Conservation (phyloP, 2,113 vertebrate species). For the Psettodes erumei region DNA sequence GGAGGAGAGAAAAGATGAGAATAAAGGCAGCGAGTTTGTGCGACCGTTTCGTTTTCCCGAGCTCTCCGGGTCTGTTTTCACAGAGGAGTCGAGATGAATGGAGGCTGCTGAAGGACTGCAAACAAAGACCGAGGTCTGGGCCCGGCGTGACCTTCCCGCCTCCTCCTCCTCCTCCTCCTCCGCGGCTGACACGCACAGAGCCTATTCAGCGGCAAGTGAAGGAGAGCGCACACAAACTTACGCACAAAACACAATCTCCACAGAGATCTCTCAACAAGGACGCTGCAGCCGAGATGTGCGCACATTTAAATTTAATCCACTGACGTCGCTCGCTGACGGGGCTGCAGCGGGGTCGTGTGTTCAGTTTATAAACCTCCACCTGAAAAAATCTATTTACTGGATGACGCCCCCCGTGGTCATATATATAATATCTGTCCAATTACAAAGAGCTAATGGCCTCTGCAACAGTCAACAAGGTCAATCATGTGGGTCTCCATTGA, state of each 20-base stretch:
- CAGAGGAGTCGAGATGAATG: conserved; percentile 34
- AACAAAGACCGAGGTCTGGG: conserved; percentile 33
- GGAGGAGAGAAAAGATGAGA: conserved; percentile 2
- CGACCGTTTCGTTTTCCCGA: conserved; percentile 47
- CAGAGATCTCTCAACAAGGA: neutral
- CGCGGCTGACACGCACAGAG: neutral
- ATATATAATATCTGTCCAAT: neutral
- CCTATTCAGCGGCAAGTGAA: neutral
- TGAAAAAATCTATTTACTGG: no score
- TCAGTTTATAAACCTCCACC: no score
- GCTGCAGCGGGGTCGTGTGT: no score
- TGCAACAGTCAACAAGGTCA: neutral
- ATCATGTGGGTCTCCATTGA: no score
- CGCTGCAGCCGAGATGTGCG: neutral
- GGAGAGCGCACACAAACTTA: conserved; percentile 8
- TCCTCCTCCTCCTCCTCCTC: no score
- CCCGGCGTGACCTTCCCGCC: neutral
- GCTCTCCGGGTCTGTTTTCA: conserved; percentile 29
- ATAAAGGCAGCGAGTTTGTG: no score
- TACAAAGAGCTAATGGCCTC: neutral
- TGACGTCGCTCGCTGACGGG: no score
- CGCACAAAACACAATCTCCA: neutral
- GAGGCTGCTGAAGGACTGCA: conserved; percentile 11
- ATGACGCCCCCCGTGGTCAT: no score
- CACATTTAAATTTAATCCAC: no score